Percentiles rank a stretch among this genome's conserved stretches.
Conservation (phyloP, 1,140 invertebrate species). For the Drosophila truncata region DNA sequence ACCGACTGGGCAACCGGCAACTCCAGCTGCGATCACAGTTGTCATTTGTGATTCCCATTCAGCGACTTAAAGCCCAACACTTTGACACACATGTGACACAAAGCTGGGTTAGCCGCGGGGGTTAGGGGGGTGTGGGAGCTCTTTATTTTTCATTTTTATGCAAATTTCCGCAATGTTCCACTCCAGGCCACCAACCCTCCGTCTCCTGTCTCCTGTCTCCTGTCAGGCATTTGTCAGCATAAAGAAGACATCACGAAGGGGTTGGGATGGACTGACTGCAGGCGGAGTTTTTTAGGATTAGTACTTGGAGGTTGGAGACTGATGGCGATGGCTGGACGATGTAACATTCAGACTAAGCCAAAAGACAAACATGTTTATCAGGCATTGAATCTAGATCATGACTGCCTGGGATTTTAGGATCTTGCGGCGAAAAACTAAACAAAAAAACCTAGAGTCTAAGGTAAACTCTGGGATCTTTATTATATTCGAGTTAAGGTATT, state of each 20-base stretch:
- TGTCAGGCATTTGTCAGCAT: constrained; percentile 69
- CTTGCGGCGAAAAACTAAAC: not conserved
- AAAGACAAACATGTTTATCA: constrained; percentile 19
- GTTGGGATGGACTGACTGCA: not conserved
- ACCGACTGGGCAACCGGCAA: not conserved
- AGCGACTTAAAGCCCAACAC: constrained; percentile 30
- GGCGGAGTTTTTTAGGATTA: not conserved
- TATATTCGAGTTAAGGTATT: not conserved
- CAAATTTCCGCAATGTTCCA: constrained; percentile 65
- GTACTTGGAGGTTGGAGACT: not conserved
- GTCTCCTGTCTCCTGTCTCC: not conserved
- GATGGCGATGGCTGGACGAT: not conserved
- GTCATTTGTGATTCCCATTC: constrained; percentile 15
- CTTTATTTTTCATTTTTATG: constrained; percentile 69
- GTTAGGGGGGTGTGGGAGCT: not conserved
- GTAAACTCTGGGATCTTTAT: not conserved
- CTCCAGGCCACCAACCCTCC: not conserved
- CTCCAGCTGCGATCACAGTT: constrained; percentile 12
- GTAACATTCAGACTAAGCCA: constrained; percentile 63
- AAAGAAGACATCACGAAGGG: constrained; percentile 45
- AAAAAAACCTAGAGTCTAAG: not conserved
- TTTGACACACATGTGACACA: constrained; percentile 56
- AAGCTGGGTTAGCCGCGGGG: not conserved
- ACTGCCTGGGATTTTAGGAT: not conserved
- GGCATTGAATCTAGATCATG: constrained; percentile 43